Evolutionary conservation across 2,113 vertebrate genomes (phyloP).

Genomic region (Pagrus major): DNA sequence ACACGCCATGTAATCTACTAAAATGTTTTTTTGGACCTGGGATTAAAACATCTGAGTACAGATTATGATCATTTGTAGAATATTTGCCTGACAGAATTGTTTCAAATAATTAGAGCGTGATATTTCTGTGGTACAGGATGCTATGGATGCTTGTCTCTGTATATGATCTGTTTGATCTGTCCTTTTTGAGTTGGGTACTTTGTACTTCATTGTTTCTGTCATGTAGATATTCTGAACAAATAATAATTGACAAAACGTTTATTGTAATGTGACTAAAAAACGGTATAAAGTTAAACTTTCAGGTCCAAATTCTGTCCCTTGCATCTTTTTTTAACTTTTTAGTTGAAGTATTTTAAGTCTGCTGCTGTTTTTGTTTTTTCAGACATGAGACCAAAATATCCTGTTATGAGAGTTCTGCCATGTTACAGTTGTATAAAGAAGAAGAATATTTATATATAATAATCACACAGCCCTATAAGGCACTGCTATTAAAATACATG

Average conservation of each 20-base stretch:
- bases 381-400: neutral
- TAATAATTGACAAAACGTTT: too few relatives aligned
- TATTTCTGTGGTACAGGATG: neutral
- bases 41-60: neutral
- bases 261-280: neutral
- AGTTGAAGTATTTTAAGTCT: neutral
- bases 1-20: neutral
- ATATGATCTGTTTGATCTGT: neutral
- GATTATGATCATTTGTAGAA: neutral
- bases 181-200: neutral
- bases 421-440: neutral
- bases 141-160: neutral
- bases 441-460: neutral
- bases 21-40: neutral
- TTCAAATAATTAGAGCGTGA: neutral
- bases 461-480: too few relatives aligned
- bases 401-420: neutral
- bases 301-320: neutral
- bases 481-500: neutral
- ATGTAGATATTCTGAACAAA: neutral
- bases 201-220: neutral
- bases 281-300: neutral
- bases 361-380: neutral
- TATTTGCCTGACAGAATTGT: neutral
- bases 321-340: too few relatives aligned